Evolutionary conservation across 1,140 invertebrate genomes (phyloP).

Genomic region (Leucophenga varia): DNA sequence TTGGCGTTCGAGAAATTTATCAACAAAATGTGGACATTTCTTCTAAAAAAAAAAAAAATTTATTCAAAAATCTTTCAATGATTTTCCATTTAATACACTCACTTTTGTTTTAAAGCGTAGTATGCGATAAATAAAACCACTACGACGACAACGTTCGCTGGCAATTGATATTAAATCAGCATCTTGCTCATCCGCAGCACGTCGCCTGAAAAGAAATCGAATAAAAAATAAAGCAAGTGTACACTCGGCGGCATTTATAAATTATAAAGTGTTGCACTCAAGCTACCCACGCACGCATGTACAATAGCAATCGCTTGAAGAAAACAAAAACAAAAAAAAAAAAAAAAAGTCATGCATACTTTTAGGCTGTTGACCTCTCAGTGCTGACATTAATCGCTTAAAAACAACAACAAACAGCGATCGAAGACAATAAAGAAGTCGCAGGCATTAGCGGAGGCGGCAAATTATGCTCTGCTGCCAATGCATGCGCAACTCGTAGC

Average conservation of each 20-base stretch:
- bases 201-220: constrained; percentile 24
- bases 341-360: constrained; percentile 25
- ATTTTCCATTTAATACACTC: neutral
- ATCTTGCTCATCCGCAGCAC: constrained; percentile 36
- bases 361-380: constrained; percentile 44
- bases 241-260: neutral
- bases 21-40: constrained; percentile 39
- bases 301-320: constrained; percentile 19
- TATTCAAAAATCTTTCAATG: neutral
- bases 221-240: neutral
- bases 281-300: neutral
- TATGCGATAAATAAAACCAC: constrained; percentile 44
- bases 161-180: constrained; percentile 32
- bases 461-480: constrained; percentile 14
- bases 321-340: neutral
- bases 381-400: neutral
- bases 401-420: neutral
- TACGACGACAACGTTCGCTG: constrained; percentile 24
- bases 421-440: neutral
- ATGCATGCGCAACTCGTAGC: neutral
- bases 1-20: constrained; percentile 44
- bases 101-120: constrained; percentile 36
- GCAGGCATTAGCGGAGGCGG: neutral
- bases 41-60: constrained; percentile 15
- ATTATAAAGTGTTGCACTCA: neutral